Conservation (phyloP, 2,888 invertebrate species). For the Agrochola litura region DNA sequence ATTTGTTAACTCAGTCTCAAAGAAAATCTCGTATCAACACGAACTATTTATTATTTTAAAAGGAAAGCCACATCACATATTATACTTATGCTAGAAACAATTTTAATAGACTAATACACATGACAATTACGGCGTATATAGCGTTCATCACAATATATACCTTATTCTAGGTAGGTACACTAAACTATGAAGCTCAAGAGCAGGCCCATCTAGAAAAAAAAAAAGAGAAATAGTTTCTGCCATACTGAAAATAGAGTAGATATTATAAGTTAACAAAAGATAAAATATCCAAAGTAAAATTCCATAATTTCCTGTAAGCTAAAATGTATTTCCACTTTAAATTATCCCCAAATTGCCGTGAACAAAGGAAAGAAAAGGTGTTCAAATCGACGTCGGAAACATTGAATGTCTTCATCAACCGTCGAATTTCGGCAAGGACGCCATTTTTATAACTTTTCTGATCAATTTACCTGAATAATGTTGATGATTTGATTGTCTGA, state of each 20-base stretch:
- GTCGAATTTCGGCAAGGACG: slow-evolving; percentile 23
- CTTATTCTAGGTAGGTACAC: too few species aligned
- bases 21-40: too few species aligned
- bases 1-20: too few species aligned
- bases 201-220: too few species aligned
- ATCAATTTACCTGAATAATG: slow-evolving; percentile 67
- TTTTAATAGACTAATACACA: too few species aligned
- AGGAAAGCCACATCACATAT: too few species aligned
- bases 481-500: slow-evolving; percentile 70
- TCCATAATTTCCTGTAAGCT: slow-evolving; percentile 18
- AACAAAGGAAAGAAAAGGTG: slow-evolving; percentile 41
- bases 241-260: neutral
- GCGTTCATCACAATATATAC: too few species aligned
- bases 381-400: slow-evolving; percentile 55
- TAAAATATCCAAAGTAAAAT: neutral
- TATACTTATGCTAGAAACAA: too few species aligned
- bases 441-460: slow-evolving; percentile 57
- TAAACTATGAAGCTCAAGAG: too few species aligned
- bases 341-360: slow-evolving; percentile 12
- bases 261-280: neutral
- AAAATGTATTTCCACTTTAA: slow-evolving; percentile 26
- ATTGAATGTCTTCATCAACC: slow-evolving; percentile 61
- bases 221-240: too few species aligned
- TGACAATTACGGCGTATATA: too few species aligned
- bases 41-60: too few species aligned